Evolutionary conservation across 2,888 invertebrate species (phyloP).

Genomic region (Pogonocherus hispidulus): DNA sequence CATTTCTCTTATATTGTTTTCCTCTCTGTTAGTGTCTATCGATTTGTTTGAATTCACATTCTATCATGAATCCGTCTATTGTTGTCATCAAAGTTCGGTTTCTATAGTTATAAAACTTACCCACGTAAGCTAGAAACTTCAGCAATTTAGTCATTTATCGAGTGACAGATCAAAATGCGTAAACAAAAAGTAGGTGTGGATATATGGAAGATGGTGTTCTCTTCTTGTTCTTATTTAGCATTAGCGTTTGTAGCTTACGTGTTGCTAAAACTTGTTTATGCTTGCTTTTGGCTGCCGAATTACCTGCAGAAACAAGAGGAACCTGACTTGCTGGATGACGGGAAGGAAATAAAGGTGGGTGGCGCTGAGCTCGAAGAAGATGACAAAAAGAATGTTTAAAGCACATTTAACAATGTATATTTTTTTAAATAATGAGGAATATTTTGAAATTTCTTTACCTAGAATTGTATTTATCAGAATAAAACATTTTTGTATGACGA

Average conservation of each 20-base stretch:
- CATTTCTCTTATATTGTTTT: too few relatives aligned
- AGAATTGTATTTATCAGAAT: constrained; percentile 1
- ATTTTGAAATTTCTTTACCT: neutral
- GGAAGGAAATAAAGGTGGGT: constrained; percentile 24
- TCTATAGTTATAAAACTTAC: constrained; percentile 39
- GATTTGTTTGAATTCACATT: constrained; percentile 12
- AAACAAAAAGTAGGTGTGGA: constrained; percentile 79
- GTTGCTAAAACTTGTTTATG: constrained; percentile 76
- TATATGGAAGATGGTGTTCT: constrained; percentile 76
- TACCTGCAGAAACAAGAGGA: constrained; percentile 72
- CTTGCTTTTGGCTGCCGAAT: constrained; percentile 77
- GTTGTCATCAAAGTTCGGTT: constrained; percentile 44
- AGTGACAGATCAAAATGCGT: constrained; percentile 73
- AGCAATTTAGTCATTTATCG: neutral
- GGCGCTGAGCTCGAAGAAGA: constrained; percentile 63
- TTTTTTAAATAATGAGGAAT: neutral
- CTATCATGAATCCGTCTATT: constrained; percentile 10
- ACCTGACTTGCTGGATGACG: constrained; percentile 64
- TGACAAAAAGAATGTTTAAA: constrained; percentile 45
- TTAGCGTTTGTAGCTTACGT: constrained; percentile 77
- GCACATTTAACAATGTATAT: neutral
- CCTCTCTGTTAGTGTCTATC: neutral
- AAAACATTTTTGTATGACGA: constrained; percentile 12
- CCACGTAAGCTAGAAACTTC: neutral
- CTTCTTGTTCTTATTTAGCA: constrained; percentile 75